phyloP scores from a whole-genome alignment of 2,113 vertebrate species.

The Brienomyrus brachyistius region DNA sequence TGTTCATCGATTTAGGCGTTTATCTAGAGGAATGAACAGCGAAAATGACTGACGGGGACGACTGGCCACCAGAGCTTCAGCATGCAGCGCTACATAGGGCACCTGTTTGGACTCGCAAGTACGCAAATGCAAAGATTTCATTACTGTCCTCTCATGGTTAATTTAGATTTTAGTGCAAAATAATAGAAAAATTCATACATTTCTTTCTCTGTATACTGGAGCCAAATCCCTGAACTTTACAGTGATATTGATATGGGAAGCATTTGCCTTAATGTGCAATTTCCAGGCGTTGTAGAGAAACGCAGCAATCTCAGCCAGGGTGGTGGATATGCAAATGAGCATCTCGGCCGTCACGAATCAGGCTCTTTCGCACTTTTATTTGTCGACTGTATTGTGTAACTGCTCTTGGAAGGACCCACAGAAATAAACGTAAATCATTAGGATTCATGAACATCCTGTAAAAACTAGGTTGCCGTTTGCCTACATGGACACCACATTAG shows the following conservation, averaged over 20 bases:
- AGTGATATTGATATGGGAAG: background rate
- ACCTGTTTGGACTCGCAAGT: background rate
- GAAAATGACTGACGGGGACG: background rate
- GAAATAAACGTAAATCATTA: background rate
- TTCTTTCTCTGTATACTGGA: background rate
- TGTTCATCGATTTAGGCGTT: background rate
- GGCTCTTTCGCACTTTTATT: background rate
- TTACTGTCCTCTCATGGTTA: background rate
- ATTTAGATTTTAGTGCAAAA: background rate
- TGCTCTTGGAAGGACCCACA: background rate
- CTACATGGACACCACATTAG: background rate
- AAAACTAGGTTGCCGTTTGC: background rate
- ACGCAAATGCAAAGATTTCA: background rate
- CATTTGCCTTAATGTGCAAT: background rate
- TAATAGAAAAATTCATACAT: background rate
- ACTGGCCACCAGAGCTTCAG: background rate
- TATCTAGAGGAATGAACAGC: background rate
- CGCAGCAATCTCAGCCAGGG: background rate
- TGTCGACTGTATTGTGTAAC: background rate
- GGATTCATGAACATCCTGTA: background rate
- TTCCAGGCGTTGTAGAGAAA: background rate
- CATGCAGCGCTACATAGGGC: background rate
- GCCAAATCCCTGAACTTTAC: background rate
- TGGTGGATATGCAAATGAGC: background rate
- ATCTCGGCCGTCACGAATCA: background rate